A percentile compares a stretch with the other conserved stretches of the same genome.
Evolutionary conservation across 2,797 vertebrate genomes (phyloP).

Genomic region (Florisuga fusca): DNA sequence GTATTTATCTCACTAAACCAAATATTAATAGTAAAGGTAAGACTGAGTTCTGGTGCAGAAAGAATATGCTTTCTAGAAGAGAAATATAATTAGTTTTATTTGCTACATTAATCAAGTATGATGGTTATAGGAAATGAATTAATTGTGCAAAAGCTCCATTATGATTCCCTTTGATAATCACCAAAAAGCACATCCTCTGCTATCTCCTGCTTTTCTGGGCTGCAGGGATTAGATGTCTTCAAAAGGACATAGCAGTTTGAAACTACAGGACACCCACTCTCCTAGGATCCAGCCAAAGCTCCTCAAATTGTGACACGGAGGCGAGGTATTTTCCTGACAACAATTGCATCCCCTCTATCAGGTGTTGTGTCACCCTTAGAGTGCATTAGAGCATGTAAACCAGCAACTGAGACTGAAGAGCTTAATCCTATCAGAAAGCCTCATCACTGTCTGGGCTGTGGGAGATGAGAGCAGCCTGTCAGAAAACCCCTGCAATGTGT

Average conservation of each 20-base stretch:
- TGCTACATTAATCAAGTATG: constrained; percentile 35
- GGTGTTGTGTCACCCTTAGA: neutral
- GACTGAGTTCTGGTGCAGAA: neutral
- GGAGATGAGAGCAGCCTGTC: neutral
- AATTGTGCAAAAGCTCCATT: constrained; percentile 39
- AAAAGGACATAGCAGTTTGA: neutral
- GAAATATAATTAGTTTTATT: constrained; percentile 35
- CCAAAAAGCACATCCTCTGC: constrained; percentile 12
- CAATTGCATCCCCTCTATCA: neutral
- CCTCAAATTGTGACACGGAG: neutral
- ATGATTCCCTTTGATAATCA: constrained; percentile 31
- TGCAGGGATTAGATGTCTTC: neutral
- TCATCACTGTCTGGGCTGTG: neutral
- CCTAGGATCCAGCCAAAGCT: neutral
- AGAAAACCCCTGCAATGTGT: neutral
- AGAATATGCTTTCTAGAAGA: neutral
- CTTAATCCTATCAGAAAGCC: neutral
- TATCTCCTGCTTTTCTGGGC: constrained; percentile 2
- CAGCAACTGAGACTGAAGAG: neutral
- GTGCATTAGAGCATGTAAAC: neutral
- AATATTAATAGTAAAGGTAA: neutral
- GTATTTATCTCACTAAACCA: neutral
- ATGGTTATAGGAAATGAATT: constrained; percentile 44
- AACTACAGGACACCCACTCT: neutral
- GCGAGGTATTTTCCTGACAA: neutral